Conservation (phyloP, 2,888 invertebrate genomes). For the Thelaira solivaga region DNA sequence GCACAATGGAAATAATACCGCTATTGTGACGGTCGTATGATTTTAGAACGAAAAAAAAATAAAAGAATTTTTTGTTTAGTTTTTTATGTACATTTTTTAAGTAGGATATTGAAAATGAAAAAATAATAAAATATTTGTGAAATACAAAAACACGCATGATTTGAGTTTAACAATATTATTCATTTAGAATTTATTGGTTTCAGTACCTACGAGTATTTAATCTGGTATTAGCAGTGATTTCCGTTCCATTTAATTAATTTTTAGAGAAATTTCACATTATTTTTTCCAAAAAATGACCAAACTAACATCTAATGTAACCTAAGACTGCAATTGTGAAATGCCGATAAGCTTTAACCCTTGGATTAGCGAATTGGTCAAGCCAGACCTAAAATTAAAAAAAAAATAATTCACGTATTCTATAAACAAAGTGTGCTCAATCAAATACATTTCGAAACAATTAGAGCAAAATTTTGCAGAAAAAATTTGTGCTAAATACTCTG, state of each 20-base stretch:
- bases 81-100: background rate
- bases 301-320: background rate
- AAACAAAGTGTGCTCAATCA: too few relatives aligned
- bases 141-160: conserved; percentile 31
- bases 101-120: background rate
- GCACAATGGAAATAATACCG: conserved; percentile 3
- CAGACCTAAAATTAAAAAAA: too few relatives aligned
- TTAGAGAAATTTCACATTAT: too few relatives aligned
- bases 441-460: too few relatives aligned
- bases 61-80: too few relatives aligned
- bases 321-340: background rate
- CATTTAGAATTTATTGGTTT: background rate
- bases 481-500: too few relatives aligned
- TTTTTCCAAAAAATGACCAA: too few relatives aligned
- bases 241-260: background rate
- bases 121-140: conserved; percentile 7
- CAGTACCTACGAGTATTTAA: background rate
- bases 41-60: too few relatives aligned
- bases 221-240: background rate
- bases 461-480: too few relatives aligned
- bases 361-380: too few relatives aligned
- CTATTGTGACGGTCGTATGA: conserved; percentile 18
- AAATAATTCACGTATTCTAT: too few relatives aligned
- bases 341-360: too few relatives aligned
- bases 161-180: conserved; percentile 2